Evolutionary conservation across 2,113 vertebrate species (phyloP).

Genomic region (Trochalopteron elliotii): DNA sequence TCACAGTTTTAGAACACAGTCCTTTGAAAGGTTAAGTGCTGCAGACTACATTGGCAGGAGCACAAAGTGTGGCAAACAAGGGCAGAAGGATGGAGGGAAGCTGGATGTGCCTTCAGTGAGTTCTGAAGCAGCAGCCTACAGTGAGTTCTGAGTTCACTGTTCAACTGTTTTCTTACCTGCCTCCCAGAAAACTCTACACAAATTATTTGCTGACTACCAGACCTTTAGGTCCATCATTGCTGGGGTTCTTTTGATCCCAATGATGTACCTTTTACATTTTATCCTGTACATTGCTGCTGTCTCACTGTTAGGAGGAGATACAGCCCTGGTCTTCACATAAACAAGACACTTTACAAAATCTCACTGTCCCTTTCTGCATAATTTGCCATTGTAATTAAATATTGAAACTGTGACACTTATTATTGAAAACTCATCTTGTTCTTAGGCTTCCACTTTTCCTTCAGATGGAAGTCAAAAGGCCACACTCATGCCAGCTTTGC

Average conservation of each 20-base stretch:
- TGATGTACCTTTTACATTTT: background rate
- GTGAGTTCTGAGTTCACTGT: background rate
- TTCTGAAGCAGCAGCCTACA: background rate
- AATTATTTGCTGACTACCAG: background rate
- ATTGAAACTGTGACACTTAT: background rate
- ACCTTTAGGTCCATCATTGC: background rate
- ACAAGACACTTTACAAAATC: background rate
- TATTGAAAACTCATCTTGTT: background rate
- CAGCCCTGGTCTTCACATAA: background rate
- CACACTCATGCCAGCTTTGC: background rate
- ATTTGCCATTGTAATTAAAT: background rate
- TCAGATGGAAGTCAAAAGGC: background rate
- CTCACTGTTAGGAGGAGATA: background rate
- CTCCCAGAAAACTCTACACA: background rate
- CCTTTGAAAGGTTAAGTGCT: background rate
- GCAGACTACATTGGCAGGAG: background rate
- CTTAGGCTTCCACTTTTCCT: background rate
- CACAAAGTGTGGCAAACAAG: background rate
- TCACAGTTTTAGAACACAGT: background rate
- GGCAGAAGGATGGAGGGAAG: background rate
- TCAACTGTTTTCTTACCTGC: background rate
- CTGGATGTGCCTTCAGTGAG: background rate
- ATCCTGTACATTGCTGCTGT: background rate
- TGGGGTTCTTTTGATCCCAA: background rate
- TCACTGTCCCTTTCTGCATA: background rate